Evolutionary conservation across 2,888 invertebrate genomes (phyloP), one percentile per base, ranked within the genome.

Genomic region (Megaustenia siamemsis): DNA sequence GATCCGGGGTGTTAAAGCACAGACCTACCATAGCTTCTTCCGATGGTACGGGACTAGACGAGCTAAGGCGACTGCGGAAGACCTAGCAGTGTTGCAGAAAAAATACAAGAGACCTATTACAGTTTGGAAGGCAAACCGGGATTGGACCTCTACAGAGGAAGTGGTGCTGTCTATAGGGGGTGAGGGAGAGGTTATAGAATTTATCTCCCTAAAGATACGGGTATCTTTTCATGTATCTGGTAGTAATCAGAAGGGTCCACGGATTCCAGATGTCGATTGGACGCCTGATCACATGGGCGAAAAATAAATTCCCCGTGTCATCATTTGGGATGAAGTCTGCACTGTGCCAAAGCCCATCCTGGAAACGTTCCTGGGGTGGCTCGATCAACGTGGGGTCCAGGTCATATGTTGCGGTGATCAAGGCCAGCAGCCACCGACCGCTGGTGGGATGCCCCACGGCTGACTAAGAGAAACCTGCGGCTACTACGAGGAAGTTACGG

Each of bases 251-350:
- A 32, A 38, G n/a, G 69, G 69, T 24, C 69, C 69, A 40, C 38
- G 21, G 69, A 69, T 40, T 21, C 40, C 69, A 38, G 69, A 69
- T 18, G 69, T 40, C 24, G 56, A 53, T 21, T 76, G 76, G 76
- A 56, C 38, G 32, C 76, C 75, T 24, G 53, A 76, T 4, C 24
- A 38, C 18, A 76, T 76, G 53, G 76, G 53, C 24, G 24, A 76
- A 35, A 76, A 53, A 24, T 76, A 5, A 1, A 53, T 56, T 35
- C 76, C 35, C 24, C 21, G 38, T 53, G 76, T 76, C 32, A 76
- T 76, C 21, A 76, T 56, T 1, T 75, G 49, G 49, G 49, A 75
- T n/a, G 32, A 75, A 49, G 75, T 75, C n/a, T 71, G 75, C 49
- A 75, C 24, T 43, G 69, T 71, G 71, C 71, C 71, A 3, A n/a